A percentile compares a stretch with the other conserved stretches of the same genome.
Conservation (phyloP, 1,140 invertebrate genomes). For the Lepidurus couesii region DNA sequence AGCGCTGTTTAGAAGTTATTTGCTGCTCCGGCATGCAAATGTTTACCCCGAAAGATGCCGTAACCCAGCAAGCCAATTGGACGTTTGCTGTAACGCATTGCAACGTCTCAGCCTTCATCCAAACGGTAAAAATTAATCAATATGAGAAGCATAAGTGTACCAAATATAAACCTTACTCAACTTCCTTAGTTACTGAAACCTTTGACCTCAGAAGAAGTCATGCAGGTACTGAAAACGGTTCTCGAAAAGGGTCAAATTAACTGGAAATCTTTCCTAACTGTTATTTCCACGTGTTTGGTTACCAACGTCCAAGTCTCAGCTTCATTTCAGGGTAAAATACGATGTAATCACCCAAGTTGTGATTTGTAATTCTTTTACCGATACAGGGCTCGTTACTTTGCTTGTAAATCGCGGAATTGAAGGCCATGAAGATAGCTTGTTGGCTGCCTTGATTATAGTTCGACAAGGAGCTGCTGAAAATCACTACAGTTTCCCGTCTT, state of each 20-base stretch:
- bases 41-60: neutral
- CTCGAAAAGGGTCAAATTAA: neutral
- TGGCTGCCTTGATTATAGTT: neutral
- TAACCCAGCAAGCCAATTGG: neutral
- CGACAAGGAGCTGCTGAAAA: neutral
- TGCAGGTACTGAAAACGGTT: neutral
- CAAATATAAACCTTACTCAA: neutral
- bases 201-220: neutral
- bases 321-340: neutral
- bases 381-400: neutral
- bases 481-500: slow-evolving; percentile 6
- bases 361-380: neutral
- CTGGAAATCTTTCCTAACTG: neutral
- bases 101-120: neutral
- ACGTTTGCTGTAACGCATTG: neutral
- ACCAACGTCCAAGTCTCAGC: neutral
- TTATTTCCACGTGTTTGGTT: neutral
- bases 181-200: neutral
- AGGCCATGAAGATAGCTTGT: neutral
- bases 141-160: neutral
- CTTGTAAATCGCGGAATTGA: neutral
- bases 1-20: neutral
- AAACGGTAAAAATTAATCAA: neutral
- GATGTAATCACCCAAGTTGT: too few species aligned
- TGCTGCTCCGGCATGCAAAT: neutral